A percentile compares a stretch with the other conserved stretches of the same genome.
Conservation (phyloP, 1,140 invertebrate genomes). For the Goniozus legneri region DNA sequence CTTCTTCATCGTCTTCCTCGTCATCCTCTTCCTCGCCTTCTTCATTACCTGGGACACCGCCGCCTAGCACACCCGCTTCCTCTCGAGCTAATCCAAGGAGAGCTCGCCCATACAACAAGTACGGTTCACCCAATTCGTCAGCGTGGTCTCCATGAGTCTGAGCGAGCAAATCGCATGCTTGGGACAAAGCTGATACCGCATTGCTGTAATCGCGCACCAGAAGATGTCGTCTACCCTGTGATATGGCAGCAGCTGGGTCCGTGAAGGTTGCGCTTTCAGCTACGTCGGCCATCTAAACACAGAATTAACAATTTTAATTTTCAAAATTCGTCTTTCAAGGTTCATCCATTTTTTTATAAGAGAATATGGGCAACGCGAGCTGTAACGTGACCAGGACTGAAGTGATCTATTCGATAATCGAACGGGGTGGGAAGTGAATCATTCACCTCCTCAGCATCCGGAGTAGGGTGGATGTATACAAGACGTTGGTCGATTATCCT, state of each 20-base stretch:
- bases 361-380: neutral
- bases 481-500: neutral
- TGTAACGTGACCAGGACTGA: no score
- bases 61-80: conserved; percentile 76
- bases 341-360: no score
- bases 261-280: conserved; percentile 47
- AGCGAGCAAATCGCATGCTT: conserved; percentile 70
- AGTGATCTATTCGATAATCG: no score
- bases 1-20: conserved; percentile 55
- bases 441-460: no score
- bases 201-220: conserved; percentile 74
- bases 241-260: conserved; percentile 58
- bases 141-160: conserved; percentile 71
- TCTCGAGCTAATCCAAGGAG: conserved; percentile 76
- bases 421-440: neutral
- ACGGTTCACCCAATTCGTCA: conserved; percentile 78
- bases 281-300: conserved; percentile 59
- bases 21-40: conserved; percentile 55
- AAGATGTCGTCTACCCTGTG: conserved; percentile 72
- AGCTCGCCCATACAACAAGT: conserved; percentile 76
- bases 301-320: conserved; percentile 8
- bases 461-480: no score
- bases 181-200: conserved; percentile 73
- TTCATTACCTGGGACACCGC: conserved; percentile 63
- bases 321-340: no score